Conservation (phyloP, 1,140 invertebrate species). For the Capitella teleta region DNA sequence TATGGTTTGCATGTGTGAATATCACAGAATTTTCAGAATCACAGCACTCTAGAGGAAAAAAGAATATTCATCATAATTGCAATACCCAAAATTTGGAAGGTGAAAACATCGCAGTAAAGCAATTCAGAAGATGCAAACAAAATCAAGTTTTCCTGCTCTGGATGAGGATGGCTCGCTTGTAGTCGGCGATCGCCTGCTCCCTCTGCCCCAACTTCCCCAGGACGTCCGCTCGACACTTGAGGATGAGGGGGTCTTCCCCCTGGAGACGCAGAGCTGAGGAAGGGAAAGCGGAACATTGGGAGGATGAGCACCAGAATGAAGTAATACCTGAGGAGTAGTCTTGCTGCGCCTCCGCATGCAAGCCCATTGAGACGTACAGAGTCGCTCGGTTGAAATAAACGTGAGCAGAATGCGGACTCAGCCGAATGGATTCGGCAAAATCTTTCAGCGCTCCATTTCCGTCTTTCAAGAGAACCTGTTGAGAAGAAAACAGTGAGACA, state of each 20-base stretch:
- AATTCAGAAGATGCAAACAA: too few relatives aligned
- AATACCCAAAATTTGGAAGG: too few relatives aligned
- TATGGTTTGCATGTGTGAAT: too few relatives aligned
- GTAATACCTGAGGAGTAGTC: conserved; percentile 35
- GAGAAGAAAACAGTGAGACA: not conserved
- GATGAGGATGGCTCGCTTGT: conserved; percentile 30
- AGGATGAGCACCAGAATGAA: not conserved
- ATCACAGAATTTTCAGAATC: too few relatives aligned
- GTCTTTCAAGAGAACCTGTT: conserved; percentile 35
- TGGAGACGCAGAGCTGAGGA: conserved; percentile 29
- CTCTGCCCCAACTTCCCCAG: conserved; percentile 30
- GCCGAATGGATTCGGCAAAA: conserved; percentile 29
- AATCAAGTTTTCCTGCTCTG: conserved; percentile 2
- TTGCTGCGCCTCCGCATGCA: conserved; percentile 31
- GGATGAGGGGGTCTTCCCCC: conserved; percentile 35
- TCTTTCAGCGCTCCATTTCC: conserved; percentile 31
- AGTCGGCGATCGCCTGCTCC: conserved; percentile 32
- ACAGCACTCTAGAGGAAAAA: too few relatives aligned
- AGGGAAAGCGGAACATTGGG: not conserved
- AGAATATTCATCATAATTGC: too few relatives aligned
- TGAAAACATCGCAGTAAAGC: too few relatives aligned
- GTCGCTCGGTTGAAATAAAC: conserved; percentile 40
- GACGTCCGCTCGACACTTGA: conserved; percentile 36
- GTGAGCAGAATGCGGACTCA: conserved; percentile 37
- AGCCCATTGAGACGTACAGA: conserved; percentile 31